These are phyloP conservation scores for Pogonomyrmex barbatus DNA, from an alignment of 1,140 invertebrate genomes.

Conservation along the genomic window DNA sequence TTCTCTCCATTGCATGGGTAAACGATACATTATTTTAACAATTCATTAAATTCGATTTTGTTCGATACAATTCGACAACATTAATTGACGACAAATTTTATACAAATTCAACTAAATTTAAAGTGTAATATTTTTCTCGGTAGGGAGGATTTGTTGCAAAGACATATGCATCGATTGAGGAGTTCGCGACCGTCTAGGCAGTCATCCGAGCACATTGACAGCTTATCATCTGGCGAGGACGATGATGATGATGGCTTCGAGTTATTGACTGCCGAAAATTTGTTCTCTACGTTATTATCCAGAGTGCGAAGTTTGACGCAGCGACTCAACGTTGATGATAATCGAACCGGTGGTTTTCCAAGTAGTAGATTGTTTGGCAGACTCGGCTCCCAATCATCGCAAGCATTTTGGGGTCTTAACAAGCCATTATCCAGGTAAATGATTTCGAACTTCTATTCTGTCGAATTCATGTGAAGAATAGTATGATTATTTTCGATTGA, in stretches of 20 bases:
- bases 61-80: neutral
- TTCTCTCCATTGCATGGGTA: slow-evolving; percentile 86
- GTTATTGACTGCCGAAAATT: slow-evolving; percentile 94
- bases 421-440: slow-evolving; percentile 83
- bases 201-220: slow-evolving; percentile 91
- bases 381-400: slow-evolving; percentile 81
- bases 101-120: neutral
- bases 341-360: slow-evolving; percentile 87
- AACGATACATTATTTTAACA: neutral
- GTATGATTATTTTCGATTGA: neutral
- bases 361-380: slow-evolving; percentile 85
- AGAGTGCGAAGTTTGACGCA: slow-evolving; percentile 94
- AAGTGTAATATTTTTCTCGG: slow-evolving; percentile 67
- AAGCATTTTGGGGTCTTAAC: slow-evolving; percentile 81
- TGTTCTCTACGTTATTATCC: slow-evolving; percentile 94
- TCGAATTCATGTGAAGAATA: neutral
- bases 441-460: neutral
- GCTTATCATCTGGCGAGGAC: slow-evolving; percentile 94
- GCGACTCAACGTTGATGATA: slow-evolving; percentile 93
- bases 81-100: neutral
- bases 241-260: slow-evolving; percentile 96
- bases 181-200: slow-evolving; percentile 91
- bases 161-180: slow-evolving; percentile 91
- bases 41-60: slow-evolving; percentile 21
- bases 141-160: slow-evolving; percentile 85